Evolutionary conservation across 2,888 invertebrate genomes (phyloP).

Genomic region (Eledone cirrhosa): DNA sequence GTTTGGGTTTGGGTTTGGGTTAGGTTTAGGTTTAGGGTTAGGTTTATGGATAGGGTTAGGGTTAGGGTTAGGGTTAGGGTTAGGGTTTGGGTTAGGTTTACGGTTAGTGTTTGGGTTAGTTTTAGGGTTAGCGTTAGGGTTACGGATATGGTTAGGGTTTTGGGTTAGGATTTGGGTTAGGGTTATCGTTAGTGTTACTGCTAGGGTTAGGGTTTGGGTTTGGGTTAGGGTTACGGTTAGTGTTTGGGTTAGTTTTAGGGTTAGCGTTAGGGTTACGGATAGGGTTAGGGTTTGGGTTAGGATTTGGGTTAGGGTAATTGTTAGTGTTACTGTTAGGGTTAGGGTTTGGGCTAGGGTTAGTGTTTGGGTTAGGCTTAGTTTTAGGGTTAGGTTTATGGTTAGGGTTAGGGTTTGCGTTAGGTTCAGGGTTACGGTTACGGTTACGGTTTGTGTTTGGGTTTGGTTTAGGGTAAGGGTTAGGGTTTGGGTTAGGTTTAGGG

Average conservation of each 20-base stretch:
- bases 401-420: background rate
- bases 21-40: background rate
- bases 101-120: background rate
- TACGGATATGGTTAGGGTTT: background rate
- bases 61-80: constrained; percentile 6
- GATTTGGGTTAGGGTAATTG: too few species aligned
- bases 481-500: too few species aligned
- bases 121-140: too few species aligned
- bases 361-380: too few species aligned
- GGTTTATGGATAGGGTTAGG: too few species aligned
- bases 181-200: background rate
- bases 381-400: too few species aligned
- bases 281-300: too few species aligned
- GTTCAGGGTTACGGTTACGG: background rate
- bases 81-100: background rate
- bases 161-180: background rate
- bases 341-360: too few species aligned
- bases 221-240: background rate
- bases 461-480: background rate
- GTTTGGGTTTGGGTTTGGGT: background rate
- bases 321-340: too few species aligned
- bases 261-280: background rate
- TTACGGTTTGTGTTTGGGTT: background rate
- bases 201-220: background rate
- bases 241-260: background rate